Evolutionary conservation across 2,113 vertebrate genomes (phyloP), one percentile per base, ranked within the genome.

Genomic region (Chaetura pelagica): DNA sequence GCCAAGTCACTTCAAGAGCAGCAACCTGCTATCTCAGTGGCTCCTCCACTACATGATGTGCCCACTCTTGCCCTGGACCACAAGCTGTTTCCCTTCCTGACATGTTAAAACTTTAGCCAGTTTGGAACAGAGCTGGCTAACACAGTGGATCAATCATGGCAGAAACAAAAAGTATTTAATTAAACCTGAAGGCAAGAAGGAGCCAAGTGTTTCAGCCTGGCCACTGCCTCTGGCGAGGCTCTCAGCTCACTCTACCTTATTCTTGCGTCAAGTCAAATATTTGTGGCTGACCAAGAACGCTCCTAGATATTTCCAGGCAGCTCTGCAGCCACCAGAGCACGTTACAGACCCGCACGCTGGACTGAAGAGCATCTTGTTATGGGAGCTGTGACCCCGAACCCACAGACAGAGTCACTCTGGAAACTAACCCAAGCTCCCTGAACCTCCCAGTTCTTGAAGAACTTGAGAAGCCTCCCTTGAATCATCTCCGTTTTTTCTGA

Each of bases 281-380:
- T 92, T 94, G 95, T 87, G 91, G 93, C 91, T 95, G 91, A 90
- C 93, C 91, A 84, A 90, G 55, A 86, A 74, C 64, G 30, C 76
- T 90, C 90, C 80, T 42, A 67, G 73, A 23, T 89, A 80, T 86
- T 95, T 88, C 87, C 15, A 88, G 67, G 75, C 81, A 94, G 35
- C 69, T 75, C 81, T 27, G 51, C 62, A 91, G 81, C 63, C 67
- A 79, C 29, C 0, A 0, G 51, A 91, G 78, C 77, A 66, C 0
- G 0, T 15, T 79, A 79, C 38, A 51, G 58, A 82, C 49, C 52
- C 48, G 34, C 59, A 35, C 1, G 20, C 51, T n/a, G 69, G 63
- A 83, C 58, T 91, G 63, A 94, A 76, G 51, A 79, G 42, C 3
- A 0, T 64, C 78, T 91, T 85, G 78, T 90, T 85, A 38, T 82